Base-by-base conservation (phyloP, 2,888 invertebrate species). In the Nomada fucata region DNA sequence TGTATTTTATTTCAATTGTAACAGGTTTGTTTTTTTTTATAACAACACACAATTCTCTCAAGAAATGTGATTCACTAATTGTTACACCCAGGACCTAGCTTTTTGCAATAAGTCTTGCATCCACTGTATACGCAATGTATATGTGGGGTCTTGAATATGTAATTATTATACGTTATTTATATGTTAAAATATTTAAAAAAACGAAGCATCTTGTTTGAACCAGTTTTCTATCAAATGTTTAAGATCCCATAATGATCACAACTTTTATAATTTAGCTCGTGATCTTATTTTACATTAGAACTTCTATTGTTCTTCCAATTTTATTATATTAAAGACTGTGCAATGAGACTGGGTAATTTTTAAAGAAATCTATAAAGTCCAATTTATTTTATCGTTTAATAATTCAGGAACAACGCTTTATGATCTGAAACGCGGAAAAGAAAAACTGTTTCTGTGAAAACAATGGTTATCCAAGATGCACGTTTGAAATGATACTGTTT, bases 91-190 rank as follows among this genome's bases (percentile, higher is more conserved):
- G 52, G 36, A 71, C 26, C 57, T 75, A 79, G 53, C 53, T 77
- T 83, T 26, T 36, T 36, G 64, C 65, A 84, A 47, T 29, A 52
- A 64, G 59, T 85, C 63, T 81, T 77, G 68, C 72, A 82, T 76
- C 68, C 82, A 67, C 29, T 81, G 70, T 79, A 68, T 18, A 70
- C 59, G 59, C 65, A 47, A 42, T 65, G 68, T 50, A 64, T 42
- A 86, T 72, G 76, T 71, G 70, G 89, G 83, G 70, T 78, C 88
- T 83, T 84, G 83, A 86, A 90, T 90, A 90, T 88, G 87, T 90
- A 89, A 90, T 88, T 88, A 87, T 79, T 76, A 65, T 64, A 69
- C 73, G 65, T 75, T 83, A 77, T 80, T 84, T 83, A 79, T 75
- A 71, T 69, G 26, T 72, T 75, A 52, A 64, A 76, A 64, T 75